phyloP scores from a whole-genome alignment of 2,113 vertebrate species.

The Eulacestoma nigropectus region DNA sequence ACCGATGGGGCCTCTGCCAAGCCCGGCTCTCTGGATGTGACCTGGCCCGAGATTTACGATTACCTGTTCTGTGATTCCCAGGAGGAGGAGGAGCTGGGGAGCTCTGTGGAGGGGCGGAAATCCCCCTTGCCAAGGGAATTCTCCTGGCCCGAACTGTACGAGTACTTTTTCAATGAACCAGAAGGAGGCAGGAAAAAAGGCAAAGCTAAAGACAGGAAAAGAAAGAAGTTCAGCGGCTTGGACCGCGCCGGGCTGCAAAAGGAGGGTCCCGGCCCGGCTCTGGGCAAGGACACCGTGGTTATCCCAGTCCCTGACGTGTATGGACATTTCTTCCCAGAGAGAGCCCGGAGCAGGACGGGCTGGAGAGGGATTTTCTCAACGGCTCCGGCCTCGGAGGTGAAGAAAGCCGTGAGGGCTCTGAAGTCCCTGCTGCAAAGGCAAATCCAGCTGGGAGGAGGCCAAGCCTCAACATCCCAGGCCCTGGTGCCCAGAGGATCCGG shows the following conservation, averaged over 20 bases:
- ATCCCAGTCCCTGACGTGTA: conserved; percentile 72
- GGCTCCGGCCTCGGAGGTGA: not conserved
- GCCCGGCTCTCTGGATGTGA: conserved; percentile 37
- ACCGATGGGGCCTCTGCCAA: fast-evolving
- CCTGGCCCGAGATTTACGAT: conserved; percentile 85
- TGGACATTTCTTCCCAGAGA: conserved; percentile 73
- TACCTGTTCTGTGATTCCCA: conserved; percentile 81
- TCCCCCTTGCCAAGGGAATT: conserved; percentile 14
- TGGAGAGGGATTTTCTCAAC: not conserved
- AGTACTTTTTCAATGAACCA: conserved; percentile 81
- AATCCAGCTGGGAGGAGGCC: not conserved
- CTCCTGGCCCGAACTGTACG: conserved; percentile 84
- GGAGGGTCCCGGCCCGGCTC: not conserved
- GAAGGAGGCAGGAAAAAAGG: conserved; percentile 18
- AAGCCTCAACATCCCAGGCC: not conserved
- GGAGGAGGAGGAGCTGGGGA: not conserved
- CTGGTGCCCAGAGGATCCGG: not conserved
- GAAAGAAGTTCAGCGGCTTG: not conserved
- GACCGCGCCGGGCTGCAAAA: not conserved
- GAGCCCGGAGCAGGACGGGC: not conserved
- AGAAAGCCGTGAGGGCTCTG: conserved; percentile 15
- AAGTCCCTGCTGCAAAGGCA: conserved; percentile 8
- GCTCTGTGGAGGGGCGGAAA: not conserved
- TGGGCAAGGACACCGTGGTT: not conserved
- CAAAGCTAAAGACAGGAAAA: conserved; percentile 58